Evolutionary conservation across 1,140 invertebrate genomes (phyloP).

Genomic region (Samia ricini): DNA sequence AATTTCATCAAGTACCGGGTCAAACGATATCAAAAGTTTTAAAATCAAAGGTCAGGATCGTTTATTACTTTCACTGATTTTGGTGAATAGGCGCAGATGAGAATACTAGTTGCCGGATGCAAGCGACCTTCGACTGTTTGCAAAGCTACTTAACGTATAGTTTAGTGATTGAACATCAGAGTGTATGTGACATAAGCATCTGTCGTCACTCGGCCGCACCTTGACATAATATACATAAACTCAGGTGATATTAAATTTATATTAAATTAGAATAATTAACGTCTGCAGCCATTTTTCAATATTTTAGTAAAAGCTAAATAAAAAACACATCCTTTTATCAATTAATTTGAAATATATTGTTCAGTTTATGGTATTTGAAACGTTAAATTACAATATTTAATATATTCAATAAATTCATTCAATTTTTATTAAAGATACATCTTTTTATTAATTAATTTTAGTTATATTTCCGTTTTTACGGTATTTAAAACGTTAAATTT

Average conservation of each 20-base stretch:
- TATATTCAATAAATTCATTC: too few species aligned
- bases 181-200: conserved; percentile 56
- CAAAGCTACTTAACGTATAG: conserved; percentile 54
- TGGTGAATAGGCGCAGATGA: conserved; percentile 6
- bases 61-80: conserved; percentile 39
- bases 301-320: not conserved
- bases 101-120: conserved; percentile 41
- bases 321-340: too few species aligned
- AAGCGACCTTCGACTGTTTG: conserved; percentile 57
- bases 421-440: too few species aligned
- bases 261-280: not conserved
- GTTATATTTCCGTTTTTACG: too few species aligned
- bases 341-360: too few species aligned
- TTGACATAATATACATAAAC: conserved; percentile 52
- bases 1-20: conserved; percentile 2
- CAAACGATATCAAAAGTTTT: conserved; percentile 27
- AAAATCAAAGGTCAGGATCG: conserved; percentile 28
- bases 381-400: too few species aligned
- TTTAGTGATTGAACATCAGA: conserved; percentile 41
- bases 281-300: not conserved
- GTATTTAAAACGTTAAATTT: too few species aligned
- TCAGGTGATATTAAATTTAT: not conserved
- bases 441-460: too few species aligned
- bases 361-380: too few species aligned
- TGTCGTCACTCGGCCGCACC: conserved; percentile 58